Evolutionary conservation across 2,797 vertebrate species (phyloP).

Genomic region (Rhodeus uyekii): DNA sequence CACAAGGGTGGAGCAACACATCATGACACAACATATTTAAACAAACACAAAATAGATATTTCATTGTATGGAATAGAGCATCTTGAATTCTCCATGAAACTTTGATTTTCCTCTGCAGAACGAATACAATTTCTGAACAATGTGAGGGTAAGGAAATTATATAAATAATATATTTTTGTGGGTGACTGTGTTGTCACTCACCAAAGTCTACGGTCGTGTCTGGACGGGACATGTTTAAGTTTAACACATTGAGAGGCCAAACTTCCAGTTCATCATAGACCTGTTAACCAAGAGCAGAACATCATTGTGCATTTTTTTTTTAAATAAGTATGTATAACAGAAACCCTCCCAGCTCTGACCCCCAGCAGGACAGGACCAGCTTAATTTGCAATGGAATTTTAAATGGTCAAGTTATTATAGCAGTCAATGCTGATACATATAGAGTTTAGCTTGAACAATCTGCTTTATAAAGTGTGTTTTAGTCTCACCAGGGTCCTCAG

Average conservation of each 20-base stretch:
- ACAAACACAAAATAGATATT: too few species aligned
- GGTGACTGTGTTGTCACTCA: constrained; percentile 53
- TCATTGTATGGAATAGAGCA: background rate
- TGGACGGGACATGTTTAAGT: constrained; percentile 59
- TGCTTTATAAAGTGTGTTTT: background rate
- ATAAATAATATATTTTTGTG: background rate
- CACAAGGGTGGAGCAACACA: too few species aligned
- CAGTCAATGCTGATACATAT: background rate
- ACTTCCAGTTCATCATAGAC: constrained; percentile 68
- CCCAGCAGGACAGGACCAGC: too few species aligned
- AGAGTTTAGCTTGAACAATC: background rate
- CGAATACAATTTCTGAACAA: background rate
- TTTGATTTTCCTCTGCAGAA: background rate
- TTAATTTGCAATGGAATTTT: background rate
- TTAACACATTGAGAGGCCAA: constrained; percentile 53
- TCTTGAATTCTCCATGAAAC: background rate
- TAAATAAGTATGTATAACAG: constrained; percentile 7
- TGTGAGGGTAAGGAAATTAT: background rate
- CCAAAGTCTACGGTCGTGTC: constrained; percentile 64
- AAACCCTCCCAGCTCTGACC: too few species aligned
- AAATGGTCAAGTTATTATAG: background rate
- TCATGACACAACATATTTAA: too few species aligned
- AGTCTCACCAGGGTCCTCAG: constrained; percentile 61
- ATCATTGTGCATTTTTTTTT: background rate
- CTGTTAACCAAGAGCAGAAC: constrained; percentile 57